Evolutionary conservation across 2,113 vertebrate species (phyloP), one percentile per base, ranked within the genome.

Genomic region (Lepus timidus): DNA sequence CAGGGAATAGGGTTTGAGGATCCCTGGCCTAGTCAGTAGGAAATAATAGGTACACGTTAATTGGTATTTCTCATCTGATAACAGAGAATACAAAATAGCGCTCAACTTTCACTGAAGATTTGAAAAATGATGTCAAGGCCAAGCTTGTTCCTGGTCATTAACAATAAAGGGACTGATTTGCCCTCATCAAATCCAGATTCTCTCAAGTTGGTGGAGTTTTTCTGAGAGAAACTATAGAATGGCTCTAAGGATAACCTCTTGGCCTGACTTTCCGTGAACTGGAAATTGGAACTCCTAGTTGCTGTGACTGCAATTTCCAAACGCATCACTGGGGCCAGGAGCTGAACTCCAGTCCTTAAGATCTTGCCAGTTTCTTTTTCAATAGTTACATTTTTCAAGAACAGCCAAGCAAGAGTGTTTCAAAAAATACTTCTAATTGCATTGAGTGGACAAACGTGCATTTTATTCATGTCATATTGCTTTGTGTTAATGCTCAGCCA

Each of bases 281-380:
- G 90, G 96, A 90, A 95, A 95, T 51, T 96, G 71, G 58, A 96
- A 98, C 92, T 81, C 85, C 55, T 94, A 96, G 87, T 76, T 95
- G 94, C 88, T 97, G 88, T 65, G 70, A 76, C 90, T 97, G 88
- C 96, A 95, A 93, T 97, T 98, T 97, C 90, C 86, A 97, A 88
- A 86, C 23, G 23, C 92, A 83, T 70, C 81, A 44, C 22, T 29
- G 58, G 51, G 22, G n/a, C 83, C 79, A 97, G 75, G 52, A 98
- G 88, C 39, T 97, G 20, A 85, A 64, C 70, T 91, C 96, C 31
- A 96, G 81, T 86, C 73, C 27, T 93, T 95, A 0, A 13, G 49
- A 90, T 85, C 85, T 86, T 98, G 96, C 96, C 88, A 96, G 70
- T 19, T 96, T 97, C 91, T 96, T 97, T 96, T 94, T 82, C 90